Base-by-base conservation (phyloP, 2,888 invertebrate species). In the Eucera pruinosa region DNA sequence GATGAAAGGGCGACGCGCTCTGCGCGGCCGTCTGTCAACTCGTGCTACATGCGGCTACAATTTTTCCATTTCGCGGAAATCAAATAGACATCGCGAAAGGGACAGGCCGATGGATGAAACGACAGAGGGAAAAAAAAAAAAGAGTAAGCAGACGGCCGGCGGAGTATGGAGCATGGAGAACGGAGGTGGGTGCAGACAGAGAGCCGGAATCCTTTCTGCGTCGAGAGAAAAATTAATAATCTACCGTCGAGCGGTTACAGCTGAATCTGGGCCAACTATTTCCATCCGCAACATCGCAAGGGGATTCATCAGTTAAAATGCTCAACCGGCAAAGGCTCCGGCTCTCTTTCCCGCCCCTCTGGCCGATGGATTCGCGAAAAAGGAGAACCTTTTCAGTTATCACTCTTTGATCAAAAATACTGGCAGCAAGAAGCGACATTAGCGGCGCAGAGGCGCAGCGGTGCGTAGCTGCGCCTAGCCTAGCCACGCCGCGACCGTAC, bases 201-300 rank as follows among this genome's bases (percentile, higher is more conserved):
- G 61, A 18, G 50, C 15, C n/a, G 25, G 68, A 78, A 74, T 80
- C 78, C 81, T 78, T 74, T 81, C 58, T 74, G 71, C 68, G 69
- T 41, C 74, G 70, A 72, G 76, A 84, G 84, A 82, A 82, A 84
- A 84, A 84, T 84, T 82, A 84, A 84, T 84, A 84, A 84, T 84
- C 84, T 73, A 78, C 74, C 74, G 77, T 72, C 58, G 76, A 82
- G 78, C 81, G 80, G 70, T 77, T 81, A 72, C 76, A 55, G 70
- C 67, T 81, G 82, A 84, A 84, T 84, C 82, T 81, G 81, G 81
- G 84, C 84, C 84, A 84, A 84, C 84, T 84, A 84, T 83, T 84
- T 83, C 67, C 77, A 60, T 54, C 72, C 78, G 78, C 80, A 84
- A 81, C 76, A 76, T 84, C 72, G 69, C 82, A 64, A 65, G 67